These are phyloP conservation scores for Lepus timidus DNA, from an alignment of 2,113 vertebrate species.

Conservation along the genomic window DNA sequence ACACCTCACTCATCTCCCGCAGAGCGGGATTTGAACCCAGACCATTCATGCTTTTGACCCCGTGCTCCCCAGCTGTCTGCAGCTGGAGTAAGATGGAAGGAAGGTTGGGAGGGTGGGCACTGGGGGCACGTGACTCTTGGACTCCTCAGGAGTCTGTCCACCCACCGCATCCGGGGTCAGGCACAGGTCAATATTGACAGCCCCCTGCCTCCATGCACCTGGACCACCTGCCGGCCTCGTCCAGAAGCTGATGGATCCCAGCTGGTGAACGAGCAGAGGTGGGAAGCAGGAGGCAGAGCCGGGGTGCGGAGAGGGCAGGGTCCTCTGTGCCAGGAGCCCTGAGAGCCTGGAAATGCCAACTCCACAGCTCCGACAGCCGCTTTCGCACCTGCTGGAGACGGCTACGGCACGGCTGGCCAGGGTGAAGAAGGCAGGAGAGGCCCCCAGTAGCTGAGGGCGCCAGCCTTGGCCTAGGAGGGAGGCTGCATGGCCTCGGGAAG, in stretches of 20 bases:
- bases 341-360: conserved; percentile 65
- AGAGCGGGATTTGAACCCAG: background rate
- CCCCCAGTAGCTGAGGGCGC: background rate
- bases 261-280: conserved; percentile 45
- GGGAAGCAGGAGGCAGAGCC: conserved; percentile 41
- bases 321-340: conserved; percentile 65
- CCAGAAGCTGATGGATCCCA: conserved; percentile 56
- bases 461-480: background rate
- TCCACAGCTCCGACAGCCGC: conserved; percentile 61
- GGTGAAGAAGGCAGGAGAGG: conserved; percentile 18
- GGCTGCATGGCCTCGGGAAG: background rate
- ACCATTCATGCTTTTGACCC: background rate
- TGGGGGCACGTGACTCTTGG: background rate
- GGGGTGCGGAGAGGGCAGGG: background rate
- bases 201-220: conserved; percentile 29
- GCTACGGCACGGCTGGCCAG: background rate
- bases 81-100: background rate
- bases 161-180: conserved; percentile 47
- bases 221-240: conserved; percentile 33
- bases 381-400: conserved; percentile 66
- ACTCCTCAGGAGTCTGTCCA: background rate
- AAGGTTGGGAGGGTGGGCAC: background rate
- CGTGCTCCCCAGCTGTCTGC: background rate
- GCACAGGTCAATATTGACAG: conserved; percentile 31
- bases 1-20: background rate